phyloP scores from a whole-genome alignment of 2,797 vertebrate species.

The Diceros bicornis region DNA sequence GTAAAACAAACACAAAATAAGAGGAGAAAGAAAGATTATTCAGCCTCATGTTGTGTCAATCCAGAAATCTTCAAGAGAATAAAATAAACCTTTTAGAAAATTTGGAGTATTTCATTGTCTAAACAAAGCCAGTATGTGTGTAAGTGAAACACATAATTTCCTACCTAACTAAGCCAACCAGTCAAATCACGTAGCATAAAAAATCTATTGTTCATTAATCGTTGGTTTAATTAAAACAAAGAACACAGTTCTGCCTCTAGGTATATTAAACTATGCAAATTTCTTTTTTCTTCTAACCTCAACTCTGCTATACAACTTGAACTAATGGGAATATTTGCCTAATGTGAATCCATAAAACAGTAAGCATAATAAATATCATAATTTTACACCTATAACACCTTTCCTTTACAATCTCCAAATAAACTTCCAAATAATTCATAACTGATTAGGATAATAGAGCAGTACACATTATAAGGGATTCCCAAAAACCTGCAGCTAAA shows the following conservation, averaged over 20 bases:
- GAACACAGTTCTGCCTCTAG: constrained; percentile 53
- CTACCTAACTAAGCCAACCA: constrained; percentile 67
- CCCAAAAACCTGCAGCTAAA: neutral
- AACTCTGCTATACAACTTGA: constrained; percentile 48
- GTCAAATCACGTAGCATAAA: constrained; percentile 68
- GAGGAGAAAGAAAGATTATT: neutral
- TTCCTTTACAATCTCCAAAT: constrained; percentile 47
- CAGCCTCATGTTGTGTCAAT: neutral
- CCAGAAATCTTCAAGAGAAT: constrained; percentile 9
- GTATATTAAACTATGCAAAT: constrained; percentile 63
- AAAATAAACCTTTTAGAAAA: constrained; percentile 45
- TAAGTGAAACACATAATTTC: constrained; percentile 60
- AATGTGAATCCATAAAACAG: constrained; percentile 64
- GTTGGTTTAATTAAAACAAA: constrained; percentile 74
- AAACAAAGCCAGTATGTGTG: constrained; percentile 4
- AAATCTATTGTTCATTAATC: constrained; percentile 69
- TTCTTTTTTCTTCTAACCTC: constrained; percentile 39
- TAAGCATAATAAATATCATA: constrained; percentile 65
- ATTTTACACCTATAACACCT: constrained; percentile 55
- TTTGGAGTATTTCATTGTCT: constrained; percentile 28
- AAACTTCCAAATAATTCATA: constrained; percentile 47
- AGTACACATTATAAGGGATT: neutral
- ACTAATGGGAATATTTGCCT: constrained; percentile 56
- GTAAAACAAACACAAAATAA: neutral
- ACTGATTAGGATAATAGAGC: neutral